phyloP scores from a whole-genome alignment of 2,888 invertebrate genomes.

The Caenorhabditis doughertyi region DNA sequence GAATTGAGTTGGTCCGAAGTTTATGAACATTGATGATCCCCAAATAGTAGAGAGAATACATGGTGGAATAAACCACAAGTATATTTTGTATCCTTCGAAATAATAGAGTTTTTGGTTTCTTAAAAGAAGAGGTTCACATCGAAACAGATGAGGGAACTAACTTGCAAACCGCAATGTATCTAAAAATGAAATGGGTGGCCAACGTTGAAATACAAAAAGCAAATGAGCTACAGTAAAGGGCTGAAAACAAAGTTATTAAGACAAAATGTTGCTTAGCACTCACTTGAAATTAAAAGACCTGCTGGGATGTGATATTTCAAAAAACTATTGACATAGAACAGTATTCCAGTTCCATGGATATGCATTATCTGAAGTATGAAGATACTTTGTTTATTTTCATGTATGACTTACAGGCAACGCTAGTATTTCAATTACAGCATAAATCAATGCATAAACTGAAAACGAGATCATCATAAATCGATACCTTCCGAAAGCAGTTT shows the following conservation, averaged over 20 bases:
- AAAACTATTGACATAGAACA: conserved; percentile 42
- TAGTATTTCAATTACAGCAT: conserved; percentile 34
- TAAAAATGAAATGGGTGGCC: conserved; percentile 41
- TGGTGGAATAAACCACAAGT: conserved; percentile 37
- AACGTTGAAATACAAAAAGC: conserved; percentile 41
- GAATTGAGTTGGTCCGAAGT: conserved; percentile 23
- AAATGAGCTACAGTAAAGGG: conserved; percentile 45
- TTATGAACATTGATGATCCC: conserved; percentile 28
- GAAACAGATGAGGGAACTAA: background rate
- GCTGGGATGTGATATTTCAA: conserved; percentile 27
- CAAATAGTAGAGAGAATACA: conserved; percentile 21
- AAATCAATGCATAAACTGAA: conserved; percentile 36
- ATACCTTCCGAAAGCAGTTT: conserved; percentile 33
- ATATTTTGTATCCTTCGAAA: conserved; percentile 33
- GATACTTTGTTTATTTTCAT: background rate
- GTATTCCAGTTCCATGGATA: conserved; percentile 32
- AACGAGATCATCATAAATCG: conserved; percentile 51
- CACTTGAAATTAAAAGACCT: conserved; percentile 31
- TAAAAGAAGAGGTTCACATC: background rate
- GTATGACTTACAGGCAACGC: conserved; percentile 9
- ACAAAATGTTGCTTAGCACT: background rate
- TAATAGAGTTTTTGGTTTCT: conserved; percentile 47
- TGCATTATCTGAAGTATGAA: conserved; percentile 23
- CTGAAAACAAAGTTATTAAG: conserved; percentile 10
- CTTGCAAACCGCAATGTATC: conserved; percentile 50